These are phyloP conservation scores for Bombus sibiricus DNA, from an alignment of 1,140 invertebrate genomes.

Conservation along the genomic window DNA sequence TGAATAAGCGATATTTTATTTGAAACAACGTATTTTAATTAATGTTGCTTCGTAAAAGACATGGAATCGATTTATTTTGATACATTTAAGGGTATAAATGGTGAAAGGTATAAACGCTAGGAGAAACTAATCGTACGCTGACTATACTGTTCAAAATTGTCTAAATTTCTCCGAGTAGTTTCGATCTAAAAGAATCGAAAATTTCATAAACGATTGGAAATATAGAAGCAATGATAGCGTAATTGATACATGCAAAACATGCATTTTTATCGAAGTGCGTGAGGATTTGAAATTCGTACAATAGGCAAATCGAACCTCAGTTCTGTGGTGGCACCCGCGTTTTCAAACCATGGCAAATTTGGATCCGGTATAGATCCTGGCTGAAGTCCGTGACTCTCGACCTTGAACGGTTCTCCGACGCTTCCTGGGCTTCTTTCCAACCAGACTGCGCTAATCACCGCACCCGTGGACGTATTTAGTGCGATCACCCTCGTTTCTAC, in stretches of 20 bases:
- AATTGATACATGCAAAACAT: background rate
- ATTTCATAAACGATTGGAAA: background rate
- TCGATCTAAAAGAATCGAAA: background rate
- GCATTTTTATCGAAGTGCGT: background rate
- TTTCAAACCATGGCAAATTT: constrained; percentile 84
- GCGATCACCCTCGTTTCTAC: constrained; percentile 84
- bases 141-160: background rate
- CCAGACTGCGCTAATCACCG: constrained; percentile 83
- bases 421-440: constrained; percentile 83
- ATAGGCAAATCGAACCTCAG: constrained; percentile 64
- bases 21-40: too few relatives aligned
- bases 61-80: background rate
- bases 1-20: too few relatives aligned
- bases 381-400: constrained; percentile 80
- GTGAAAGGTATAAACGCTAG: background rate
- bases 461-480: constrained; percentile 85
- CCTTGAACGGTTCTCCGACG: constrained; percentile 81
- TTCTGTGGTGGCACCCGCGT: constrained; percentile 58
- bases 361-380: constrained; percentile 82
- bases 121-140: too few relatives aligned
- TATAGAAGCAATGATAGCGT: background rate
- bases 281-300: background rate
- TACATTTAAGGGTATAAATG: background rate
- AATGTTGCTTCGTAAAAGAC: background rate
- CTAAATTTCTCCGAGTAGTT: background rate